Evolutionary conservation across 1,140 invertebrate species (phyloP).

Genomic region (Bilobella aurantiaca): DNA sequence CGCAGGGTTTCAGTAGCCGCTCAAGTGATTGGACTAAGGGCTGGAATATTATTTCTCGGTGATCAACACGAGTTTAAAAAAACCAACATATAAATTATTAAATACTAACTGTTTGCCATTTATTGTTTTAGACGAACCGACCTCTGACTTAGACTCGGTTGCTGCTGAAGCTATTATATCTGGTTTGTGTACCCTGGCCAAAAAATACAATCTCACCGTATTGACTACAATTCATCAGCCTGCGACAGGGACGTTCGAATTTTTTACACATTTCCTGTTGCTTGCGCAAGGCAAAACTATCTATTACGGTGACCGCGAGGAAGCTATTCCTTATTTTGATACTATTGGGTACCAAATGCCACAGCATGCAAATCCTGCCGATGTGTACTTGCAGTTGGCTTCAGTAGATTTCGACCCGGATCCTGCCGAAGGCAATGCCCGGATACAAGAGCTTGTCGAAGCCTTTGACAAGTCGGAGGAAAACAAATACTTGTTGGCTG

Average conservation of each 20-base stretch:
- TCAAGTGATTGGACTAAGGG: not conserved
- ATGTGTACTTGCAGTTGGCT: not conserved
- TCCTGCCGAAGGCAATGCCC: not conserved
- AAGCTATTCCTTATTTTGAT: conserved; percentile 1
- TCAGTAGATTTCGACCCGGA: not conserved
- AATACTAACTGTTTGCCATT: not conserved
- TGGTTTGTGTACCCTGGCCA: conserved; percentile 60
- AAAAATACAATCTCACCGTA: conserved; percentile 40
- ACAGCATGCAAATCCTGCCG: not conserved
- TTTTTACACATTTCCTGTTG: conserved; percentile 43
- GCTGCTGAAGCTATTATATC: conserved; percentile 81
- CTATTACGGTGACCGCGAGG: conserved; percentile 41
- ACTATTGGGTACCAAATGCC: not conserved
- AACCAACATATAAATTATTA: not conserved
- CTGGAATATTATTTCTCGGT: conserved; percentile 5
- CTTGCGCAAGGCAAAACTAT: conserved; percentile 47
- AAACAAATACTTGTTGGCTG: not conserved
- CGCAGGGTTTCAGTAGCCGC: not conserved
- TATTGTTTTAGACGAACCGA: conserved; percentile 57
- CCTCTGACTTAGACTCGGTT: conserved; percentile 73
- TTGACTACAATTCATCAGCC: conserved; percentile 38
- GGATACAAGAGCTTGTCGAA: not conserved
- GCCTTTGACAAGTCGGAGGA: not conserved
- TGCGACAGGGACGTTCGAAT: conserved; percentile 40
- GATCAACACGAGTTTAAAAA: not conserved